These are phyloP conservation scores for Pangasianodon hypophthalmus DNA, from an alignment of 2,113 vertebrate species.

Conservation along the genomic window DNA sequence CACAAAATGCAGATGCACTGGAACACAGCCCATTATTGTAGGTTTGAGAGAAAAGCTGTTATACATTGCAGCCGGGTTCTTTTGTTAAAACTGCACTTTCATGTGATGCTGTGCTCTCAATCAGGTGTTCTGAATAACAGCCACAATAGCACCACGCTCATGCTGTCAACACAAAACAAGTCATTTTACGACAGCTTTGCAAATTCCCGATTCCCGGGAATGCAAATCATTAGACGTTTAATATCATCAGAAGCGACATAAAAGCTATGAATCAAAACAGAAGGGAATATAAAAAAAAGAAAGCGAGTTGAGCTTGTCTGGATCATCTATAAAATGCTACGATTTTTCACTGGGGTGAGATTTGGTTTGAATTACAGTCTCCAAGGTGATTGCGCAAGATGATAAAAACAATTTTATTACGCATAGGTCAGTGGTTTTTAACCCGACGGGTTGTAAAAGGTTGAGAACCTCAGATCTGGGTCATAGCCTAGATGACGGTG, in stretches of 20 bases:
- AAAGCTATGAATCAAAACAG: too few relatives aligned
- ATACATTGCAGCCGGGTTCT: constrained; percentile 11
- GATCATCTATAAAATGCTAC: background rate
- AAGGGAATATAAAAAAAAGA: background rate
- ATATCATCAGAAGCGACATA: background rate
- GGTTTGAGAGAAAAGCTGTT: constrained; percentile 48
- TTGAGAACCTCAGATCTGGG: constrained; percentile 2
- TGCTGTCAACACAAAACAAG: constrained; percentile 25
- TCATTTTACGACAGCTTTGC: background rate
- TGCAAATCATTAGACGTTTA: background rate
- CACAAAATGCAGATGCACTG: background rate
- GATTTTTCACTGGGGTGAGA: background rate
- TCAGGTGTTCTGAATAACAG: constrained; percentile 12
- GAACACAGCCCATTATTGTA: background rate
- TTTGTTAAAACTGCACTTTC: constrained; percentile 37
- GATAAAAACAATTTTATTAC: background rate
- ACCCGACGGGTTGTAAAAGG: background rate
- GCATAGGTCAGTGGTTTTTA: background rate
- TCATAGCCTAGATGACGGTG: background rate
- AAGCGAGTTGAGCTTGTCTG: background rate
- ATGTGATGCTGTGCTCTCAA: constrained; percentile 1
- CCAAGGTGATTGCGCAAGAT: background rate
- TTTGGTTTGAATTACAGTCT: background rate
- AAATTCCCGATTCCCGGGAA: background rate
- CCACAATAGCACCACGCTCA: constrained; percentile 34